Percentiles rank a stretch among this genome's conserved stretches.
Evolutionary conservation across 2,797 vertebrate genomes (phyloP).

Genomic region (Harpagifer antarcticus): DNA sequence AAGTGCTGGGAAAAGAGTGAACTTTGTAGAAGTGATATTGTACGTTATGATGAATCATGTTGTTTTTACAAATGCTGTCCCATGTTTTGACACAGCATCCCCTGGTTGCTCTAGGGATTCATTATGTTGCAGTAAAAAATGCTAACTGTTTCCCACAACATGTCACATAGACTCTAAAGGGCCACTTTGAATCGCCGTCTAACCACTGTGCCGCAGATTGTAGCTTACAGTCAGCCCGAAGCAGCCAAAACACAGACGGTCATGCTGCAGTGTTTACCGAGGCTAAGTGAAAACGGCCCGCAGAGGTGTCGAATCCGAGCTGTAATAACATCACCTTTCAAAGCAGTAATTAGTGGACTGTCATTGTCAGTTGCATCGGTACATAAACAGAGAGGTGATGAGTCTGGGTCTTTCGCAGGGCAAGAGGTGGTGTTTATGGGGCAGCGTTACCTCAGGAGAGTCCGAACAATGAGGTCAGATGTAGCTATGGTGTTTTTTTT

Average conservation of each 20-base stretch:
- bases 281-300: conserved; percentile 46
- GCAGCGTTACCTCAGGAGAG: conserved; percentile 48
- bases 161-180: conserved; percentile 47
- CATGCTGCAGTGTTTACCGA: conserved; percentile 43
- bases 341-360: conserved; percentile 47
- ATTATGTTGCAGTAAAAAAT: conserved; percentile 38
- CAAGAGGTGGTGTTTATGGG: conserved; percentile 33
- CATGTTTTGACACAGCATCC: conserved; percentile 48
- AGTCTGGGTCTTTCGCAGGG: conserved; percentile 34
- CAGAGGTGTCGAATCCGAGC: conserved; percentile 60
- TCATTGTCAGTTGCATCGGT: conserved; percentile 49
- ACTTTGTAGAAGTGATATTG: conserved; percentile 32
- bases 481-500: conserved; percentile 30
- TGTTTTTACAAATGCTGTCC: conserved; percentile 40
- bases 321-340: conserved; percentile 53
- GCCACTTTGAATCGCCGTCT: conserved; percentile 40
- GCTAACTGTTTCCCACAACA: conserved; percentile 48
- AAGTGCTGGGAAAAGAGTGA: conserved; percentile 38
- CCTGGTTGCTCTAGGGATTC: conserved; percentile 35
- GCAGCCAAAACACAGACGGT: conserved; percentile 44
- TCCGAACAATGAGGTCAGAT: conserved; percentile 72
- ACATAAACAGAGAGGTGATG: conserved; percentile 54
- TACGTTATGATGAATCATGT: conserved; percentile 29
- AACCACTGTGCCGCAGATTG: conserved; percentile 38
- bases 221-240: conserved; percentile 7